Evolutionary conservation across 2,797 vertebrate species (phyloP).

Genomic region (Acanthurus tractus): DNA sequence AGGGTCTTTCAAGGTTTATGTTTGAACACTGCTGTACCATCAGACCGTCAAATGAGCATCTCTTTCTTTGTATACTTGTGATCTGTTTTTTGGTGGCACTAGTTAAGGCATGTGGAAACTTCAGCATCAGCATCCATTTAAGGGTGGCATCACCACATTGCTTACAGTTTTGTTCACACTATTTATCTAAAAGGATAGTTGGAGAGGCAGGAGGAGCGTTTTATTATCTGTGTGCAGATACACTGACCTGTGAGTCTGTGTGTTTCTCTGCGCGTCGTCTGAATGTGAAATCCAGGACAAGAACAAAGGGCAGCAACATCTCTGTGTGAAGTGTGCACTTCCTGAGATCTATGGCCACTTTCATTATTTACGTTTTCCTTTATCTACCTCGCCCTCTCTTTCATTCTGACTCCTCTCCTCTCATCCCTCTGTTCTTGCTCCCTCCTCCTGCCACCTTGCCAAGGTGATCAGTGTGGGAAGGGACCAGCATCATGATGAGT

Average conservation of each 20-base stretch:
- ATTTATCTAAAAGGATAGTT: constrained; percentile 40
- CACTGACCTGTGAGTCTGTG: not conserved
- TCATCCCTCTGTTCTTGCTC: constrained; percentile 24
- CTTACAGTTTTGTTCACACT: constrained; percentile 35
- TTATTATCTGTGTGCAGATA: constrained; percentile 8
- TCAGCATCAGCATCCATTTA: constrained; percentile 57
- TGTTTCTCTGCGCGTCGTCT: not conserved
- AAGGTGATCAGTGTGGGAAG: constrained; percentile 62
- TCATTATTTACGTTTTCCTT: constrained; percentile 54
- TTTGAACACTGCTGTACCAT: constrained; percentile 16
- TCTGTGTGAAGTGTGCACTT: constrained; percentile 19
- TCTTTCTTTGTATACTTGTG: constrained; percentile 12
- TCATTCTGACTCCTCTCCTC: constrained; percentile 34
- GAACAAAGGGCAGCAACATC: constrained; percentile 46
- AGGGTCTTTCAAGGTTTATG: constrained; percentile 6
- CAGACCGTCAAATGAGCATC: constrained; percentile 16
- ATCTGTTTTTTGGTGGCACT: not conserved
- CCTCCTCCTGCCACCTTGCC: constrained; percentile 47
- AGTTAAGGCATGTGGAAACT: constrained; percentile 36
- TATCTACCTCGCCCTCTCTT: constrained; percentile 15
- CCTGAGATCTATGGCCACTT: constrained; percentile 40
- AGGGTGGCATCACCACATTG: constrained; percentile 44
- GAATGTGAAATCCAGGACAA: constrained; percentile 47
- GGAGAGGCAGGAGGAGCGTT: not conserved
- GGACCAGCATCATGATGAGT: constrained; percentile 39